phyloP scores from a whole-genome alignment of 2,113 vertebrate genomes.

The Elephantulus edwardii region DNA sequence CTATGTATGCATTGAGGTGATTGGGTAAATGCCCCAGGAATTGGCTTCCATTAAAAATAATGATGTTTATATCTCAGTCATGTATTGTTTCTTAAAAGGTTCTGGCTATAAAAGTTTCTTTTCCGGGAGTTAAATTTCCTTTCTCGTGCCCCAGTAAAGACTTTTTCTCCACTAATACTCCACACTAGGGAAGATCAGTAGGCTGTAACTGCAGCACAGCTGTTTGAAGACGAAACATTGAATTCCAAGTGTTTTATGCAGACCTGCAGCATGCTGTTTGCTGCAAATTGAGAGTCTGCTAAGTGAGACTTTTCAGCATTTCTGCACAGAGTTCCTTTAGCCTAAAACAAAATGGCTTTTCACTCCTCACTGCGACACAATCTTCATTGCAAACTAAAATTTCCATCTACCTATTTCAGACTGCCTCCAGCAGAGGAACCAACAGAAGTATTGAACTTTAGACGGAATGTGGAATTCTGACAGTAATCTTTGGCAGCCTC shows the following conservation, averaged over 20 bases:
- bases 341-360: conserved; percentile 75
- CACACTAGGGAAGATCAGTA: conserved; percentile 17
- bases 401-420: conserved; percentile 68
- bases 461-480: conserved; percentile 52
- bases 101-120: conserved; percentile 5
- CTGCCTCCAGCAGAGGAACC: conserved; percentile 58
- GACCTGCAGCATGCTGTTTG: conserved; percentile 63
- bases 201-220: conserved; percentile 65
- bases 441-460: conserved; percentile 56
- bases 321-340: conserved; percentile 62
- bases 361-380: conserved; percentile 50
- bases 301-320: conserved; percentile 61
- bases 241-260: conserved; percentile 64
- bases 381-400: conserved; percentile 67
- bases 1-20: not conserved
- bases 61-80: not conserved
- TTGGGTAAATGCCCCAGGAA: not conserved
- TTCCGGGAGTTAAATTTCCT: not conserved
- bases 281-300: conserved; percentile 67
- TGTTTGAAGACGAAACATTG: conserved; percentile 65
- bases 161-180: conserved; percentile 27
- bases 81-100: conserved; percentile 3
- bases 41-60: not conserved
- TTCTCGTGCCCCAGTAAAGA: not conserved
- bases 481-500: conserved; percentile 31